Conservation (phyloP, 2,888 invertebrate species). For the Apodemia mormo region DNA sequence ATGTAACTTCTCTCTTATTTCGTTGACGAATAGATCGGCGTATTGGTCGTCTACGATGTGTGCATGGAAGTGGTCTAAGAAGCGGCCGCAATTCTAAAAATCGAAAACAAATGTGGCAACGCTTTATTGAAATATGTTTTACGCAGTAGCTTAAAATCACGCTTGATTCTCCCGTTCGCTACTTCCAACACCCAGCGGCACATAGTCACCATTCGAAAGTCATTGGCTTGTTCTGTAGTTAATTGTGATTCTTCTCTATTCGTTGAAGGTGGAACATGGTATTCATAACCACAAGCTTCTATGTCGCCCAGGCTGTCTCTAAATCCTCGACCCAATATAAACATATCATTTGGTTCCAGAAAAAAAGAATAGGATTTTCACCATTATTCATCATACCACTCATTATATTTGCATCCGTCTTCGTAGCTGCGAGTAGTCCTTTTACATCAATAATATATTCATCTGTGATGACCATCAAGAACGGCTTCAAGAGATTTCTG, state of each 20-base stretch:
- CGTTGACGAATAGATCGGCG: not conserved
- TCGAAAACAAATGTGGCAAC: not conserved
- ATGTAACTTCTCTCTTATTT: not conserved
- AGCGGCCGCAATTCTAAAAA: not conserved
- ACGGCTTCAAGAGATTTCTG: not conserved
- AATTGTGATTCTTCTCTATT: conserved; percentile 12
- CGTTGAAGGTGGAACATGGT: conserved; percentile 27
- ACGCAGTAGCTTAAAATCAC: not conserved
- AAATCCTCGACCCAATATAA: conserved; percentile 28
- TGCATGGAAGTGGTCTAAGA: not conserved
- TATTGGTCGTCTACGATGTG: not conserved
- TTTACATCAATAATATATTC: conserved; percentile 19
- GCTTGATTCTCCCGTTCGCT: not conserved
- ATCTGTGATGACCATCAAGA: conserved; percentile 4
- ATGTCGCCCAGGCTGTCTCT: conserved; percentile 24
- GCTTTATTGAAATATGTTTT: not conserved
- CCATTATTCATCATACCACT: conserved; percentile 23
- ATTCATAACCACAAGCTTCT: conserved; percentile 23
- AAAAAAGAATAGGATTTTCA: conserved; percentile 20
- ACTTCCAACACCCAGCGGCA: conserved; percentile 30
- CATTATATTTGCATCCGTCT: conserved; percentile 33
- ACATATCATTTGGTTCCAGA: conserved; percentile 19
- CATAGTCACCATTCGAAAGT: conserved; percentile 23
- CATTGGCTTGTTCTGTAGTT: conserved; percentile 17
- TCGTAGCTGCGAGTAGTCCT: conserved; percentile 23